Conservation (phyloP, 2,797 vertebrate genomes). For the Pipistrellus kuhlii region DNA sequence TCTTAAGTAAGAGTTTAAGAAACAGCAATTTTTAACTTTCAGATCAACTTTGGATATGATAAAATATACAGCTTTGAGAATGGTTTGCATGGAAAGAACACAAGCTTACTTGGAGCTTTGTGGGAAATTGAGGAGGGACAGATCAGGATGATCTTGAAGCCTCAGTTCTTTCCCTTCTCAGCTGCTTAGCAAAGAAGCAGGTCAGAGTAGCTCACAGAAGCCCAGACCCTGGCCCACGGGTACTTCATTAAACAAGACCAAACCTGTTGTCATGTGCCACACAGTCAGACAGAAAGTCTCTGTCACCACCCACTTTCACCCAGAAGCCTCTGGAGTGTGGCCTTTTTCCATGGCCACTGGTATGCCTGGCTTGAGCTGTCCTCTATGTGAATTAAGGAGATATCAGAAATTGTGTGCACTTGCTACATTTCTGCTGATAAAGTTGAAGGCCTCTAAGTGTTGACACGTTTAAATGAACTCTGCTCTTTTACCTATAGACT, state of each 20-base stretch:
- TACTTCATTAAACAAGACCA: not conserved
- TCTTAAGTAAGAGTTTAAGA: not conserved
- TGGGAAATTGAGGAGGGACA: not conserved
- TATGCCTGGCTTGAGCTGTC: rapidly evolving
- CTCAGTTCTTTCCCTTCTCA: not conserved
- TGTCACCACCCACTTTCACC: not conserved
- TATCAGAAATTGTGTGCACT: not conserved
- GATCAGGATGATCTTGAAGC: not conserved
- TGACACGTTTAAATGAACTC: constrained; percentile 40
- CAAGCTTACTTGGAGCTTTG: not conserved
- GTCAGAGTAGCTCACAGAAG: not conserved
- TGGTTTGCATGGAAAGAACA: not conserved
- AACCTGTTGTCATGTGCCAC: not conserved
- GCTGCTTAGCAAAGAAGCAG: not conserved
- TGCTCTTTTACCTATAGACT: not conserved
- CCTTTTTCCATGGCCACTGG: not conserved
- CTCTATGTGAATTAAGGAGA: not conserved
- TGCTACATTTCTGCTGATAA: not conserved
- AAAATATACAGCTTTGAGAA: not conserved
- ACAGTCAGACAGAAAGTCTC: not conserved
- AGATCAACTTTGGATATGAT: not conserved
- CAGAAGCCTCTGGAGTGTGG: not conserved
- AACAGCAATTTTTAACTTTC: not conserved
- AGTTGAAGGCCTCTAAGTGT: not conserved
- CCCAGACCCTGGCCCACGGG: rapidly evolving